Conservation (phyloP, 1,140 invertebrate species). For the Idris sp. region DNA sequence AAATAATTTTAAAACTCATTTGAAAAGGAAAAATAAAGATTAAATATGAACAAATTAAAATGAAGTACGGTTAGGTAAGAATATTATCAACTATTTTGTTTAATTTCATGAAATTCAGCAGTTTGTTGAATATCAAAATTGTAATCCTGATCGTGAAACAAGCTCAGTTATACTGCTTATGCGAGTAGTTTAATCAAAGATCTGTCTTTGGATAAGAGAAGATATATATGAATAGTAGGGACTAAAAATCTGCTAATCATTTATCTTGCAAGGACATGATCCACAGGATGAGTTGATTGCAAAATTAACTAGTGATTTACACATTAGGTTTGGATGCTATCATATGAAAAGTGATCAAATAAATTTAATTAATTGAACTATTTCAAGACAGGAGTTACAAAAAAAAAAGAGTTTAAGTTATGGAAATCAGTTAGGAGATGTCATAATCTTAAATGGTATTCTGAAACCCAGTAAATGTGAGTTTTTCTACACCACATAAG, state of each 20-base stretch:
- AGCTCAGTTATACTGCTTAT: slow-evolving; percentile 23
- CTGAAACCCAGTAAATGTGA: too few species aligned
- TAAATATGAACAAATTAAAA: too few species aligned
- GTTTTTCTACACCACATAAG: too few species aligned
- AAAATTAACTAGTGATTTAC: slow-evolving; percentile 39
- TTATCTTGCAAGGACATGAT: slow-evolving; percentile 37
- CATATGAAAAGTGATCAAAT: slow-evolving; percentile 7
- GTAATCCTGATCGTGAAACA: slow-evolving; percentile 7
- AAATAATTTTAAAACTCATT: too few species aligned
- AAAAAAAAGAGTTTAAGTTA: neutral
- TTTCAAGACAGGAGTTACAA: neutral
- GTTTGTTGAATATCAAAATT: too few species aligned
- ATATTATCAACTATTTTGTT: too few species aligned
- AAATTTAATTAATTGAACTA: slow-evolving; percentile 25
- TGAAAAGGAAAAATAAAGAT: too few species aligned
- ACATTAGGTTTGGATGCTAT: slow-evolving; percentile 14
- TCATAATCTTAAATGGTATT: too few species aligned
- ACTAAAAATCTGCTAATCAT: slow-evolving; percentile 40
- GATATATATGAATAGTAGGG: slow-evolving; percentile 26
- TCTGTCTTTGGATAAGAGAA: slow-evolving; percentile 34
- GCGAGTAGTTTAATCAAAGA: slow-evolving; percentile 41
- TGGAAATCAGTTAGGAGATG: slow-evolving; percentile 3
- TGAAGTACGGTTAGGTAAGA: too few species aligned
- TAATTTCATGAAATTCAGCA: too few species aligned
- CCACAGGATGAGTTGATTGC: slow-evolving; percentile 21